phyloP scores from a whole-genome alignment of 1,140 invertebrate species.

The Phymastichus coffea region DNA sequence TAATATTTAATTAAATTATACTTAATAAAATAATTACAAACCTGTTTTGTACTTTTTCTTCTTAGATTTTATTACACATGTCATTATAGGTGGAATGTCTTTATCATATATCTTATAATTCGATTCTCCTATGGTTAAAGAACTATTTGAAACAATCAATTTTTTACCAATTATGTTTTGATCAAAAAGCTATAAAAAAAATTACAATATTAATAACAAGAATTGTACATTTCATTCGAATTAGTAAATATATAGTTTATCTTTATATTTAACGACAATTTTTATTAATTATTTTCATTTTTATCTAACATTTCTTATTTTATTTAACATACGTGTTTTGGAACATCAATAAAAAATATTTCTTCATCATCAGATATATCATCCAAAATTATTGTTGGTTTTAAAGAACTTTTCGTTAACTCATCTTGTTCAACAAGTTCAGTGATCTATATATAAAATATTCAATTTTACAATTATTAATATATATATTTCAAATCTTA shows the following conservation, averaged over 20 bases:
- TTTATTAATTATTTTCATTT: no score
- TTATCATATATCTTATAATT: constrained; percentile 4
- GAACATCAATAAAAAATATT: constrained; percentile 21
- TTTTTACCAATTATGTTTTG: constrained; percentile 14
- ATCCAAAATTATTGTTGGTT: not conserved
- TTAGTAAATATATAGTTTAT: no score
- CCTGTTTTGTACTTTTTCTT: not conserved
- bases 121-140: not conserved
- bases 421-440: constrained; percentile 15
- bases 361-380: constrained; percentile 21
- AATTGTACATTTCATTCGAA: no score
- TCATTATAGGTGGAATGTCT: not conserved
- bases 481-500: no score
- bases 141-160: not conserved
- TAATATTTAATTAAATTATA: no score
- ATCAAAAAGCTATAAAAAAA: constrained; percentile 12
- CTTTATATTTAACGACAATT: no score
- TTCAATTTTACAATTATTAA: not conserved
- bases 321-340: constrained; percentile 20
- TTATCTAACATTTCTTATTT: no score
- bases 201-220: not conserved
- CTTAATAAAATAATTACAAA: constrained; percentile 10
- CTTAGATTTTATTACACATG: constrained; percentile 8
- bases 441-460: constrained; percentile 12
- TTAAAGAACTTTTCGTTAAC: not conserved